Evolutionary conservation across 2,113 vertebrate genomes (phyloP).

Genomic region (Cololabis saira): DNA sequence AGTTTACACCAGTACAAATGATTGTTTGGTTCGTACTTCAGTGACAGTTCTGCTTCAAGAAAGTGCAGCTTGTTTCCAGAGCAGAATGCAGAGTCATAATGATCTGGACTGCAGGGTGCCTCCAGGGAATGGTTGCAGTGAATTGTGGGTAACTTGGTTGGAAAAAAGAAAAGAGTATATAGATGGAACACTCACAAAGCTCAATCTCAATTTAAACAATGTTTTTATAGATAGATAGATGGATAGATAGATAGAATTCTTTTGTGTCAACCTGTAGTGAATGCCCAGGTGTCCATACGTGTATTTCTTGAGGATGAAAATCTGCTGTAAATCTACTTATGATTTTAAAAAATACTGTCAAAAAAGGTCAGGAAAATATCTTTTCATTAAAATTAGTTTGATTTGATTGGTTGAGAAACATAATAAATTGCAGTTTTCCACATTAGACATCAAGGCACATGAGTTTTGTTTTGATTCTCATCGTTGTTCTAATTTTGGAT

Average conservation of each 20-base stretch:
- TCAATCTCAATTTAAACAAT: constrained; percentile 4
- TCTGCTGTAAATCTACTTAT: too few species aligned
- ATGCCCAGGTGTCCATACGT: too few species aligned
- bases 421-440: not conserved
- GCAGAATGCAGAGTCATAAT: constrained; percentile 38
- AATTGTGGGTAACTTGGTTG: constrained; percentile 30
- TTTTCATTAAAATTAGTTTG: not conserved
- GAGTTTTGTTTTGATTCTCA: too few species aligned
- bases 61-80: constrained; percentile 35
- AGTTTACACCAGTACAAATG: constrained; percentile 7
- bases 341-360: not conserved
- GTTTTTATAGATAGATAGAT: not conserved
- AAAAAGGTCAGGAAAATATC: not conserved
- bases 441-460: not conserved
- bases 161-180: constrained; percentile 1
- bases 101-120: constrained; percentile 32
- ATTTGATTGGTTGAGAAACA: not conserved
- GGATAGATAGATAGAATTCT: too few species aligned
- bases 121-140: constrained; percentile 1
- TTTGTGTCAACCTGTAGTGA: too few species aligned
- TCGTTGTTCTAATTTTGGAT: too few species aligned
- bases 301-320: too few species aligned
- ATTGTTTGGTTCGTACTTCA: constrained; percentile 11
- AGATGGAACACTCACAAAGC: constrained; percentile 2
- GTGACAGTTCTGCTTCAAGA: constrained; percentile 9